Percentiles rank a stretch among this genome's conserved stretches.
These are phyloP conservation scores for Malurus melanocephalus DNA, from an alignment of 2,113 vertebrate species.

Conservation along the genomic window DNA sequence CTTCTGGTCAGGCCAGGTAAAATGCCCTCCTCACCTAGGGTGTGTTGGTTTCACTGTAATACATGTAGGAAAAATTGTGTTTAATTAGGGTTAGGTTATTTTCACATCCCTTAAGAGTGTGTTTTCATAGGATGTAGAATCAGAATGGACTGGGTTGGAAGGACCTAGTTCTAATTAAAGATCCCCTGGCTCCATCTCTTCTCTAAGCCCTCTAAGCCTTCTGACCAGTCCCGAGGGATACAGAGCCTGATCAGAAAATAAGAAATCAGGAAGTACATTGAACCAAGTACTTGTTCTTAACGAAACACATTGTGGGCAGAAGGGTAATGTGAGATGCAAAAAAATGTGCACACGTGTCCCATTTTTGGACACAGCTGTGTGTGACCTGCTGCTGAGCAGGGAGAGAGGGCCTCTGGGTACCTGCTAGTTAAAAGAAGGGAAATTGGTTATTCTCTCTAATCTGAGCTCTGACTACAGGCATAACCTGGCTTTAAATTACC, in stretches of 20 bases:
- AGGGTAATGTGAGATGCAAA: not conserved
- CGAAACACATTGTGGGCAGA: not conserved
- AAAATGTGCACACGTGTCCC: rapidly evolving
- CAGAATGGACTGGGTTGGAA: not conserved
- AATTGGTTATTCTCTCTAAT: not conserved
- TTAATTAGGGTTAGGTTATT: not conserved
- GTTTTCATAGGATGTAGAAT: not conserved
- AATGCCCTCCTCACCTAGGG: not conserved
- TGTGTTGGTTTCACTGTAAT: not conserved
- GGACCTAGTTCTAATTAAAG: not conserved
- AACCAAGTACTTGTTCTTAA: not conserved
- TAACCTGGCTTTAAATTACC: not conserved
- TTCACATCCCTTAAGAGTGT: rapidly evolving
- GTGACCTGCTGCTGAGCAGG: not conserved
- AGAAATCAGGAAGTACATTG: not conserved
- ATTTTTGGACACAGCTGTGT: not conserved
- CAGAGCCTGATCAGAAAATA: not conserved
- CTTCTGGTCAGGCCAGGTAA: not conserved
- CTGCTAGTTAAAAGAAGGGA: not conserved
- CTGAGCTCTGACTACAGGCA: not conserved
- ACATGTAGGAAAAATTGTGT: not conserved
- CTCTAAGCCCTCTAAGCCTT: not conserved
- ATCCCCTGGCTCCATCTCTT: not conserved
- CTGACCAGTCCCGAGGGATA: not conserved
- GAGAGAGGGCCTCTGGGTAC: not conserved